Evolutionary conservation across 2,888 invertebrate genomes (phyloP), one percentile per base, ranked within the genome.

Genomic region (Nymphalis polychloros): DNA sequence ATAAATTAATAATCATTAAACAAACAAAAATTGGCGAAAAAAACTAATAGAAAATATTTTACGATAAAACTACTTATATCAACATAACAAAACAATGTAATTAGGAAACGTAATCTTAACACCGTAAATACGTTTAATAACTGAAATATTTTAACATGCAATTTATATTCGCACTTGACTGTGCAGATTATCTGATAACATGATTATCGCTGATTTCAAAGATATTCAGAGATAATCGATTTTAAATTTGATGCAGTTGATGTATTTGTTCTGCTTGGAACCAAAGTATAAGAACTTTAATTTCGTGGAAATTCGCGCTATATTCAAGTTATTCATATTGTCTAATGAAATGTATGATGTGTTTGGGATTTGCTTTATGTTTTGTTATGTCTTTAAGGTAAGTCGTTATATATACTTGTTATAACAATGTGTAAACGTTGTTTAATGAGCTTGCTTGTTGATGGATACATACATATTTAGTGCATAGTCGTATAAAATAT

Each of bases 201-300:
- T 27, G 27, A 53, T 31, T 55, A 55, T 55, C 53, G 27, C 17
- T 27, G 53, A 55, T 31, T 55, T 55, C 17, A 31, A 50, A 55
- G 53, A 55, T 55, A 41, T 41, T 2, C 27, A 55, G 7, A 55
- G 27, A 23, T 31, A 31, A 55, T 55, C 8, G 27, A 55, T 55
- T 55, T 53, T n/a, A 27, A 27, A 53, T 27, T 16, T 17, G 2
- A 55, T 55, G 27, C 17, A 8, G 27, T 31, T 31, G 27, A 23
- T 23, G 27, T 17, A 17, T 17, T 27, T 17, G n/a, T 55, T 55
- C 27, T 31, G 10, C 10, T 41, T 41, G 41, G 4, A 13, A 41
- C 10, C 3, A 41, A 4, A 41, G 13, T 10, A 13, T 31, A 31
- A 13, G 16, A 31, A 52, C 23, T 52, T 55, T 31, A 8, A 20